phyloP scores from a whole-genome alignment of 2,113 vertebrate genomes.

The Pterophyllum scalare region DNA sequence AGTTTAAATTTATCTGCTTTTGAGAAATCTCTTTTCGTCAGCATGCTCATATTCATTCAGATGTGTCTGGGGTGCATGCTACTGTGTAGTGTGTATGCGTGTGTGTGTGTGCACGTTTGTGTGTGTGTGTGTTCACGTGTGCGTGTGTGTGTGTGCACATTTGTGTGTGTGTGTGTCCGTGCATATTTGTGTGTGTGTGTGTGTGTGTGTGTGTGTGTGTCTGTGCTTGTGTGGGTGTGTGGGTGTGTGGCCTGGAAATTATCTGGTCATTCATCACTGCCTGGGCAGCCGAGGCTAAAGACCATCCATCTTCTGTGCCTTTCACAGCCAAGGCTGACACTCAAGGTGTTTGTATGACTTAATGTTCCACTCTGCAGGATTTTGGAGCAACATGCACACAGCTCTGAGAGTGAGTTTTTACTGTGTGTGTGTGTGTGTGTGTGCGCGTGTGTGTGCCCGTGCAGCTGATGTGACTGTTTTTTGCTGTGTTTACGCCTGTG shows the following conservation, averaged over 20 bases:
- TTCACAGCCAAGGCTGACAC: constrained; percentile 80
- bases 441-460: not conserved
- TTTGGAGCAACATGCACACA: constrained; percentile 42
- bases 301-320: constrained; percentile 74
- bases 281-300: constrained; percentile 65
- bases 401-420: not conserved
- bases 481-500: constrained; percentile 45
- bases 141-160: not conserved
- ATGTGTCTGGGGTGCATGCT: constrained; percentile 5
- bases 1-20: constrained; percentile 14
- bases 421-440: not conserved
- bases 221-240: not conserved
- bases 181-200: not conserved
- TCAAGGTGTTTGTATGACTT: constrained; percentile 85
- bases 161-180: not conserved
- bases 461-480: constrained; percentile 28
- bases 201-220: not conserved
- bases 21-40: not conserved
- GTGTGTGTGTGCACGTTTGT: too few species aligned
- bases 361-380: constrained; percentile 76
- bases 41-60: not conserved
- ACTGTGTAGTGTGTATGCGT: not conserved
- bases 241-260: constrained; percentile 70
- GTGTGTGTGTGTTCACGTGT: too few species aligned
- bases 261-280: constrained; percentile 77